These are phyloP conservation scores for Hippolais icterina DNA, from an alignment of 2,113 vertebrate species.

Conservation along the genomic window DNA sequence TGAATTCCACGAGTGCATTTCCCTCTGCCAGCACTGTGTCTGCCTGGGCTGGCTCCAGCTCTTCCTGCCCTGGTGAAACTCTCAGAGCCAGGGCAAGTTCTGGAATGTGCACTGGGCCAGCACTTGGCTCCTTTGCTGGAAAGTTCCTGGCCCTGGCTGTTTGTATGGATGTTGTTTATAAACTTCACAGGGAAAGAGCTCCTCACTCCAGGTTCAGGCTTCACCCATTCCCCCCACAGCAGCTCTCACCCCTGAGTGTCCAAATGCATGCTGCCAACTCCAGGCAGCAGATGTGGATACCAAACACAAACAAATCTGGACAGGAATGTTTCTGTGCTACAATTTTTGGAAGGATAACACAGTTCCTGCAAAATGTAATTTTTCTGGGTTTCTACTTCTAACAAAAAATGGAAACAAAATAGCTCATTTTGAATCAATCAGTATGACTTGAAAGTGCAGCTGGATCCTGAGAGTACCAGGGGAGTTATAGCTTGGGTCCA, in stretches of 20 bases:
- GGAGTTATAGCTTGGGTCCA: neutral
- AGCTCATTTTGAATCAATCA: conserved; percentile 29
- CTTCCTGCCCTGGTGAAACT: neutral
- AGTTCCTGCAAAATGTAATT: neutral
- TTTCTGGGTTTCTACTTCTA: neutral
- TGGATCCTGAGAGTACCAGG: neutral
- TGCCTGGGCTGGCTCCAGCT: neutral
- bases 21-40: neutral
- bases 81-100: neutral
- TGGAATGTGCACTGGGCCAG: neutral
- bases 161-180: neutral
- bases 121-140: neutral
- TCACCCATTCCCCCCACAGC: neutral
- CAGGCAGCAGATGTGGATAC: conserved; percentile 15
- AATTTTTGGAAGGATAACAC: neutral
- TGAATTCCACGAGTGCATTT: conserved; percentile 18
- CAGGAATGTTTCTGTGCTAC: neutral
- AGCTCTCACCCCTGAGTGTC: neutral
- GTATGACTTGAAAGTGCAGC: neutral
- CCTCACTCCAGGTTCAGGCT: neutral
- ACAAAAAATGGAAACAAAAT: neutral
- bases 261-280: neutral
- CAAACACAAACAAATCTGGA: neutral
- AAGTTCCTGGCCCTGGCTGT: neutral
- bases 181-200: neutral